phyloP scores from a whole-genome alignment of 2,888 invertebrate genomes.

The Gnatocerus cornutus region DNA sequence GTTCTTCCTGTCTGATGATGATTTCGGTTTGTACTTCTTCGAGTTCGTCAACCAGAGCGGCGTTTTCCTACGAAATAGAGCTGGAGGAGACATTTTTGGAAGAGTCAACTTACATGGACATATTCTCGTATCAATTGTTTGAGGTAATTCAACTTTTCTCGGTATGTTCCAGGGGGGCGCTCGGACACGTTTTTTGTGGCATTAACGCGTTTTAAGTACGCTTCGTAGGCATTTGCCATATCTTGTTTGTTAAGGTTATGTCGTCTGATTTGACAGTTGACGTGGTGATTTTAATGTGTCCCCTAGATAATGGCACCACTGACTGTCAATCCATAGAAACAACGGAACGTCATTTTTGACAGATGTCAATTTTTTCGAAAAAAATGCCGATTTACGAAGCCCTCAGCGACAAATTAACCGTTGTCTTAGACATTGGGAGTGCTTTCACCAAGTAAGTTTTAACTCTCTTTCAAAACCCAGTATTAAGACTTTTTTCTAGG shows the following conservation, averaged over 20 bases:
- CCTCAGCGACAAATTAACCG: slow-evolving; percentile 90
- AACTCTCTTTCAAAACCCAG: too few relatives aligned
- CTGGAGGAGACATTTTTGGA: not conserved
- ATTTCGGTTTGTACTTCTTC: slow-evolving; percentile 89
- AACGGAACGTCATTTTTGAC: too few relatives aligned
- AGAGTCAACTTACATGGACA: slow-evolving; percentile 76
- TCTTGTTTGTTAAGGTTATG: not conserved
- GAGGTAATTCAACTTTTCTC: slow-evolving; percentile 77
- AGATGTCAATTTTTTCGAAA: slow-evolving; percentile 45
- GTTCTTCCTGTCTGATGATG: slow-evolving; percentile 85
- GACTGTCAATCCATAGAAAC: too few relatives aligned
- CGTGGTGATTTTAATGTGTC: too few relatives aligned
- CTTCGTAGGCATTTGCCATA: slow-evolving; percentile 49
- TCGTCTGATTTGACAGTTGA: not conserved
- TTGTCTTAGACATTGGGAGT: slow-evolving; percentile 91
- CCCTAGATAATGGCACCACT: too few relatives aligned
- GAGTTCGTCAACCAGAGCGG: slow-evolving; percentile 91
- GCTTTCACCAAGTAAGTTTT: slow-evolving; percentile 89
- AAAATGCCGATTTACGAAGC: slow-evolving; percentile 88
- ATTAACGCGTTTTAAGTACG: slow-evolving; percentile 44
- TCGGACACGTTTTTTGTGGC: slow-evolving; percentile 50
- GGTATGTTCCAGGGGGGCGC: slow-evolving; percentile 71
- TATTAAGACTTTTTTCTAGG: slow-evolving; percentile 76
- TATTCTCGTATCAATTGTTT: slow-evolving; percentile 79
- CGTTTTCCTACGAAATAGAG: slow-evolving; percentile 79